Evolutionary conservation across 2,888 invertebrate species (phyloP).

Genomic region (Andrena flavipes): DNA sequence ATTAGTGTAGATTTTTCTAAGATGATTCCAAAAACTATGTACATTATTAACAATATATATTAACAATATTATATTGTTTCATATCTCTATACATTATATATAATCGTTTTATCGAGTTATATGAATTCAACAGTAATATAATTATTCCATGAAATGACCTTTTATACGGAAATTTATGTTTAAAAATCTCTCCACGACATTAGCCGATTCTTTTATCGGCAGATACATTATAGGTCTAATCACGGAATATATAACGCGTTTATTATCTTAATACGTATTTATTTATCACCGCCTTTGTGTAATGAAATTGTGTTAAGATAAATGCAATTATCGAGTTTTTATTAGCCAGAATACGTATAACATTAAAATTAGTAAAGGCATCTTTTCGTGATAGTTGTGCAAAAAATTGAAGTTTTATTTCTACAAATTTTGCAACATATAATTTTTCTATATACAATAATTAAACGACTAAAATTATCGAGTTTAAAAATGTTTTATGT

Average conservation of each 20-base stretch:
- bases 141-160: neutral
- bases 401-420: neutral
- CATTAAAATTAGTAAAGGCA: neutral
- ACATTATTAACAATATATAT: no score
- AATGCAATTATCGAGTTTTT: neutral
- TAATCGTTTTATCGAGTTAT: no score
- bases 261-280: neutral
- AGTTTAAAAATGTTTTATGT: no score
- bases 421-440: neutral
- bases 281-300: neutral
- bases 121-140: neutral
- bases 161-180: no score
- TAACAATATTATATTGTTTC: neutral
- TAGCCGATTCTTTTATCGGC: no score
- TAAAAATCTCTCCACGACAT: no score
- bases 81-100: neutral
- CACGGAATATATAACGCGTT: no score
- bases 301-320: neutral
- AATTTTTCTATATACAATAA: neutral
- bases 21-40: no score
- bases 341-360: neutral
- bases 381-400: neutral
- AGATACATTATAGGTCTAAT: no score
- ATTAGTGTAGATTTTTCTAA: no score
- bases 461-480: no score